Base-by-base conservation (phyloP, 1,140 invertebrate species). In the Heliothis subflexa region DNA sequence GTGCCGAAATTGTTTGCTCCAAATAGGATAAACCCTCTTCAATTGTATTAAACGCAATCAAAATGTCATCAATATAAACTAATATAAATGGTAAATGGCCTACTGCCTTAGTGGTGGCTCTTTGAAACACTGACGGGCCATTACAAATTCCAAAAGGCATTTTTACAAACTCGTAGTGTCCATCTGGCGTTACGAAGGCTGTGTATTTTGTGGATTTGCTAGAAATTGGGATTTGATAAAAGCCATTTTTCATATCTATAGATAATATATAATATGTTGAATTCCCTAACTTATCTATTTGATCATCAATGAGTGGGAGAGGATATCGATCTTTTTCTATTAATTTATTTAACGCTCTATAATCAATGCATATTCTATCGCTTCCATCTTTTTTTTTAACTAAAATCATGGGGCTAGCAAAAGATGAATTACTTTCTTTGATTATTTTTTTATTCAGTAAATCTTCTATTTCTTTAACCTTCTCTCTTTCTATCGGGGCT, bases 111-210 rank as follows among this genome's bases (percentile, higher is more conserved):
- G 21, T 28, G 11, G 25, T 59, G 1, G 55, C 5, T 25, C 55
- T 21, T 59, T 59, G 55, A 21, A 59, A 59, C 3, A 59, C 55
- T 3, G 55, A 59, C 10, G 55, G 55, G 7, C 55, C 55, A 59
- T 59, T 59, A 28, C 55, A 59, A 28, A 59, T 59, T 11, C 55
- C 55, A 59, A 59, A 59, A 12, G 55, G 21, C 55, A 59, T 59
- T 59, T 59, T 59, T 0, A 11, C 7, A 28, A 59, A 55, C 3
- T 50, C 49, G 12, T 50, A 50, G 13, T 50, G 49, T 14, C 49
- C 49, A 4, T 28, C 28, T 28, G 28, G 28, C 4, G 49, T 50
- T 50, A 50, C 49, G 12, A 50, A 50, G 14, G 10, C 49, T 1
- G 49, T 55, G 16, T 18, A 55, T 21, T 55, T 55, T 2, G 18